Base-by-base conservation (phyloP, 1,140 invertebrate species). In the Megalonaias nervosa region DNA sequence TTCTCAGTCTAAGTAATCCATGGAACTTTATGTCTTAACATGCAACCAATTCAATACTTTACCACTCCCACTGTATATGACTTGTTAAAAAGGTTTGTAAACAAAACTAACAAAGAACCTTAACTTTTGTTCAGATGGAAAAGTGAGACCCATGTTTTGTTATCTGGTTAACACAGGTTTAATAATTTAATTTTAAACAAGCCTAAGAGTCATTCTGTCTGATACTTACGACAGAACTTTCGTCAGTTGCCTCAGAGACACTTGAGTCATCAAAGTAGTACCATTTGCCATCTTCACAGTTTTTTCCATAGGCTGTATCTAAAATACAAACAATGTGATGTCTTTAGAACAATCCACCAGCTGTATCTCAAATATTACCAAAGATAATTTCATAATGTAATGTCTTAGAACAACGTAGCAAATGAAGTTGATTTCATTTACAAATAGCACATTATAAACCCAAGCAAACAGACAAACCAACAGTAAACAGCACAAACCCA, bases 211-310 rank as follows among this genome's bases (percentile, higher is more conserved):
- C 19, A 21, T 21, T 21, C 17, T 14, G 3, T 12, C 16, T 65
- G 48, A 65, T 31, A 83, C 87, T 80, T 82, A 90, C 89, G 74
- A 89, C 88, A 77, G 84, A 81, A 67, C 83, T 76, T 57, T 88
- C 87, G 64, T 88, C 89, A 55, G 80, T 82, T 38, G 87, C 81
- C 17, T 82, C 77, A 0, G 85, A 83, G 9, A 93, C 93, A 80
- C 84, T 90, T 19, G 91, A 92, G 82, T 94, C 93, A 88, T 94
- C 93, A 90, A 93, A 94, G 73, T 92, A 91, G 84, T 92, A 92
- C 93, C 93, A 94, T n/a, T 88, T 80, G 19, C 86, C 75, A 74
- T 90, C 88, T 56, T 87, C 83, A 64, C 90, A 88, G 84, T 93
- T 93, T 83, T 92, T 92, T 15, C 88, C 92, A 86, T 90, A 92